phyloP scores from a whole-genome alignment of 30 jellyfish, hydroid and myxozoan genomes.

The Pseudorhiza aurosa region DNA sequence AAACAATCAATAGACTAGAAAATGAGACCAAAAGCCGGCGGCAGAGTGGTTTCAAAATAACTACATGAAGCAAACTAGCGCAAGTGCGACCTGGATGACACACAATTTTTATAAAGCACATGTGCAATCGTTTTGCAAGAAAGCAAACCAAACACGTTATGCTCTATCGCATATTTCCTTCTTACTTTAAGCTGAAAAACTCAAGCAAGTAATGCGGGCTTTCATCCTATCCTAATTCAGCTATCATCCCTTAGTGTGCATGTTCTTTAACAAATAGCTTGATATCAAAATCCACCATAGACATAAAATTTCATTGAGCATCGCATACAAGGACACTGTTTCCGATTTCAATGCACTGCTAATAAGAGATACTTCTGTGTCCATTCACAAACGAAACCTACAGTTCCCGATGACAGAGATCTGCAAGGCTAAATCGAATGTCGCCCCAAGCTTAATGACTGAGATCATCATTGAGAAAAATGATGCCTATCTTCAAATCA shows the following conservation, averaged over 20 bases:
- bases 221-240: constrained; percentile 6
- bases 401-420: constrained; percentile 5
- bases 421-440: constrained; percentile 4
- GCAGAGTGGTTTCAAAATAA: constrained; percentile 13
- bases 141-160: constrained; percentile 3
- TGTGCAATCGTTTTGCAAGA: not conserved
- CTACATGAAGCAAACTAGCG: not conserved
- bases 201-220: constrained; percentile 25
- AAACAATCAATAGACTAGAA: not conserved
- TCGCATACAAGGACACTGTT: constrained; percentile 1
- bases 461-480: too few relatives aligned
- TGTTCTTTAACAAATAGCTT: constrained; percentile 11
- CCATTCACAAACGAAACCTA: constrained; percentile 2
- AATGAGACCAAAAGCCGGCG: not conserved
- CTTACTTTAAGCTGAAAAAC: constrained; percentile 11
- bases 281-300: not conserved
- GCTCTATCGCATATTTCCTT: constrained; percentile 25
- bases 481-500: too few relatives aligned
- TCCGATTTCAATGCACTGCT: constrained; percentile 6
- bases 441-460: constrained; percentile 14
- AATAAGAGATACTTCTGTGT: not conserved
- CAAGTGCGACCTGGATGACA: not conserved
- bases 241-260: constrained; percentile 18
- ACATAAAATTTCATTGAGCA: constrained; percentile 3
- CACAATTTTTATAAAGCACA: too few relatives aligned